Evolutionary conservation across 2,113 vertebrate genomes (phyloP).

Genomic region (Sarotherodon lohbergeri): DNA sequence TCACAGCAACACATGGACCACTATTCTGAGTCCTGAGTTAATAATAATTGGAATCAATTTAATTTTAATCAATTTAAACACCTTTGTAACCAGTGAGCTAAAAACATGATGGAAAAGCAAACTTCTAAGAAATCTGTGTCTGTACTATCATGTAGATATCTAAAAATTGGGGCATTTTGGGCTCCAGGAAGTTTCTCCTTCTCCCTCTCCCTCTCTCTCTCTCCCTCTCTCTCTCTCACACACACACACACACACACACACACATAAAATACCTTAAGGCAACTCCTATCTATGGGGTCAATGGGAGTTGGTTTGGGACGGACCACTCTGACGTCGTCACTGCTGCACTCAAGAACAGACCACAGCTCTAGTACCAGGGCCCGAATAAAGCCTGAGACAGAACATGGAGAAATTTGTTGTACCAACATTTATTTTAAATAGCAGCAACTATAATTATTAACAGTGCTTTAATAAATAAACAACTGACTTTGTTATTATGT

Average conservation of each 20-base stretch:
- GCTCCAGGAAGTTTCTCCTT: neutral
- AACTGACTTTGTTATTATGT: neutral
- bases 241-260: neutral
- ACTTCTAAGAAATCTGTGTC: neutral
- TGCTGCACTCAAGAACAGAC: conserved; percentile 85
- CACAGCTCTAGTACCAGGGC: conserved; percentile 84
- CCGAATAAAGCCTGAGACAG: conserved; percentile 81
- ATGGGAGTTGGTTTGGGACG: conserved; percentile 82
- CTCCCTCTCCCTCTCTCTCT: neutral
- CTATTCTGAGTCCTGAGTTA: neutral
- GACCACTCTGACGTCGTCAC: conserved; percentile 81
- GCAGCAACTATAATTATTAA: neutral
- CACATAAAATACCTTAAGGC: conserved; percentile 34
- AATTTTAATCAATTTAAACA: neutral
- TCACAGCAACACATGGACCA: neutral
- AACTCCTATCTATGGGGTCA: conserved; percentile 89
- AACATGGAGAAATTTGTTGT: neutral
- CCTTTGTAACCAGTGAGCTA: neutral
- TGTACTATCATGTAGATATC: neutral
- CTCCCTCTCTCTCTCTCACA: neutral
- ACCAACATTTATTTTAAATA: neutral
- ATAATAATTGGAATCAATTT: neutral
- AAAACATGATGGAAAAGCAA: neutral
- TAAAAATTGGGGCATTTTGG: neutral
- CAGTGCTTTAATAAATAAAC: neutral